A percentile compares a stretch with the other conserved stretches of the same genome.
These are phyloP conservation scores for Heterochromis multidens DNA, from an alignment of 2,113 vertebrate genomes.

Conservation along the genomic window DNA sequence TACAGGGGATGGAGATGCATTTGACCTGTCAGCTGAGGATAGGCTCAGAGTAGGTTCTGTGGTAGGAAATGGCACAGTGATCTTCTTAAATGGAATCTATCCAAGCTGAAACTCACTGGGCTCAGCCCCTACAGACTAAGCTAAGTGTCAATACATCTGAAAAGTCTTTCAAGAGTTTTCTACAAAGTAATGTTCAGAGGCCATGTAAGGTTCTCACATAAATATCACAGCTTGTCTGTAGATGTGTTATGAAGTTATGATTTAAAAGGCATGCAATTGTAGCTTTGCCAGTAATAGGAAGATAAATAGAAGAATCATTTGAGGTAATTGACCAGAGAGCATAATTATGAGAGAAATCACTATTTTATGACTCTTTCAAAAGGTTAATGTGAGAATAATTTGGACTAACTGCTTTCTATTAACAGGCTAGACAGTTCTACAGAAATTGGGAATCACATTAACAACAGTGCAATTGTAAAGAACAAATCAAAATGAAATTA, in stretches of 20 bases:
- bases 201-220: not conserved
- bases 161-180: constrained; percentile 28
- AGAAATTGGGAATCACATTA: not conserved
- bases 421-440: not conserved
- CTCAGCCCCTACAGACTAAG: not conserved
- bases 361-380: constrained; percentile 26
- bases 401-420: constrained; percentile 4
- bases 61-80: not conserved
- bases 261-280: not conserved
- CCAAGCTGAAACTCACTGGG: constrained; percentile 39
- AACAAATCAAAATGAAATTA: not conserved
- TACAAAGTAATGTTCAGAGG: not conserved
- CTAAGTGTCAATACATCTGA: constrained; percentile 6
- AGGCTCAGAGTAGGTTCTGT: constrained; percentile 15
- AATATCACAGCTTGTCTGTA: not conserved
- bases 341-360: not conserved
- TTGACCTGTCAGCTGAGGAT: constrained; percentile 50
- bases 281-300: not conserved
- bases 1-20: constrained; percentile 41
- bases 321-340: not conserved
- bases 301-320: constrained; percentile 1
- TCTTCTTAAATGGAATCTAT: constrained; percentile 42
- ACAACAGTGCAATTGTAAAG: not conserved
- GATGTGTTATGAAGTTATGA: not conserved
- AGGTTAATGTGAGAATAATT: constrained; percentile 35